A percentile compares a stretch with the other conserved stretches of the same genome.
Evolutionary conservation across 1,140 invertebrate species (phyloP).

Genomic region (Pseudomyrmex dendroicus): DNA sequence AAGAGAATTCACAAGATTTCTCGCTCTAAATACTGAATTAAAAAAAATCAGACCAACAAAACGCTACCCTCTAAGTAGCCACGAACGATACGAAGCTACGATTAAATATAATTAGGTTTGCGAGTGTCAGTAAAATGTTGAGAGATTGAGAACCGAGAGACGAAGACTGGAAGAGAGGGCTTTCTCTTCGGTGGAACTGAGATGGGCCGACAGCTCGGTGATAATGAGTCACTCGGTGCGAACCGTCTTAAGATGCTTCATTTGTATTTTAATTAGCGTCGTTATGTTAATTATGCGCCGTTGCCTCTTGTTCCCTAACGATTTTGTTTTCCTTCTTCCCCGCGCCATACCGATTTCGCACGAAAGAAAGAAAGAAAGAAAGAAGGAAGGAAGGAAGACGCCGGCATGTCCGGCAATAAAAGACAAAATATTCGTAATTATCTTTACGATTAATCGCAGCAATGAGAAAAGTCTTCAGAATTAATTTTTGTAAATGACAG

Average conservation of each 20-base stretch:
- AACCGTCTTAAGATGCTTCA: constrained; percentile 83
- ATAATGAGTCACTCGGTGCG: constrained; percentile 83
- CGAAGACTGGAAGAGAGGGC: constrained; percentile 51
- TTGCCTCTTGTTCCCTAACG: constrained; percentile 81
- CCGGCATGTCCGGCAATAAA: constrained; percentile 44
- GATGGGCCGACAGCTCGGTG: constrained; percentile 74
- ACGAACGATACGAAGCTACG: constrained; percentile 67
- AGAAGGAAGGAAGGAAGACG: too few species aligned
- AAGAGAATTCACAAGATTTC: not conserved
- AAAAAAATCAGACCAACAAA: constrained; percentile 5
- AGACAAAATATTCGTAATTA: constrained; percentile 46
- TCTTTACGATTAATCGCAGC: constrained; percentile 43
- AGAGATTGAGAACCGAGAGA: constrained; percentile 64
- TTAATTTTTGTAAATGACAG: constrained; percentile 2
- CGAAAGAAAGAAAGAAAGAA: constrained; percentile 46
- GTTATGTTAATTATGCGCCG: constrained; percentile 85
- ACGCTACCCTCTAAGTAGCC: constrained; percentile 46
- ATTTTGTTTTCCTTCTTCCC: constrained; percentile 78
- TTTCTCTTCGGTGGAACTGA: constrained; percentile 56
- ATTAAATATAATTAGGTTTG: constrained; percentile 81
- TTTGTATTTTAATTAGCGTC: constrained; percentile 86
- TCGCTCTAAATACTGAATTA: not conserved
- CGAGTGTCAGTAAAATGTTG: constrained; percentile 79
- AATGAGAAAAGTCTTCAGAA: constrained; percentile 7
- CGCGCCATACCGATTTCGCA: constrained; percentile 21